Evolutionary conservation across 2,113 vertebrate species (phyloP).

Genomic region (Notiomystis cincta): DNA sequence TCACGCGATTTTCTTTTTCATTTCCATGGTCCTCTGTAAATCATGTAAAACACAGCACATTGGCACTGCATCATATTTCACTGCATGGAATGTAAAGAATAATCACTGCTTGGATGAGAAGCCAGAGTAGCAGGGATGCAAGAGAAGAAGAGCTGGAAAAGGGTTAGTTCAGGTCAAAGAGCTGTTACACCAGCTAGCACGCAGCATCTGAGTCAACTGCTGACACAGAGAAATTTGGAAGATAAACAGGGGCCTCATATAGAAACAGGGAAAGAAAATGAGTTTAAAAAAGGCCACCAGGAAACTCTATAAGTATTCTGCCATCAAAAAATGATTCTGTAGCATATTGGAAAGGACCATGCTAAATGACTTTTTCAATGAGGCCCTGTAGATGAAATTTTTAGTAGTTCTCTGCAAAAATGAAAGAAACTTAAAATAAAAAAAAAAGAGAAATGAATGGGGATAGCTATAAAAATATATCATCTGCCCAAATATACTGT

Average conservation of each 20-base stretch:
- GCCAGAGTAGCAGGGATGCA: background rate
- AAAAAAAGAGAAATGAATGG: background rate
- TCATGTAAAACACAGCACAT: background rate
- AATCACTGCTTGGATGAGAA: background rate
- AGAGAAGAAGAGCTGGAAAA: background rate
- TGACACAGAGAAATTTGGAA: background rate
- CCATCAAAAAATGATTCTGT: background rate
- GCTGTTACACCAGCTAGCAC: background rate
- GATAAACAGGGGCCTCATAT: background rate
- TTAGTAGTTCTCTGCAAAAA: background rate
- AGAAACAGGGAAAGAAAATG: background rate
- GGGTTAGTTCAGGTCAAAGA: background rate
- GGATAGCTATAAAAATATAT: background rate
- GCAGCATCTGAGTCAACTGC: background rate
- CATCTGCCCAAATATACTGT: background rate
- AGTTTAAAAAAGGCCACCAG: background rate
- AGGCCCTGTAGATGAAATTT: background rate
- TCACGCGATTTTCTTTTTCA: background rate
- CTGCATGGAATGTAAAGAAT: background rate
- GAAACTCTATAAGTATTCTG: background rate
- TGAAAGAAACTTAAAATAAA: background rate
- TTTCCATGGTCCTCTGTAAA: background rate
- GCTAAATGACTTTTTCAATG: background rate
- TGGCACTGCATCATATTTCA: background rate
- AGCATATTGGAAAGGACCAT: background rate